Evolutionary conservation across 2,888 invertebrate genomes (phyloP), one percentile per base, ranked within the genome.

Genomic region (Pheosia tremula): DNA sequence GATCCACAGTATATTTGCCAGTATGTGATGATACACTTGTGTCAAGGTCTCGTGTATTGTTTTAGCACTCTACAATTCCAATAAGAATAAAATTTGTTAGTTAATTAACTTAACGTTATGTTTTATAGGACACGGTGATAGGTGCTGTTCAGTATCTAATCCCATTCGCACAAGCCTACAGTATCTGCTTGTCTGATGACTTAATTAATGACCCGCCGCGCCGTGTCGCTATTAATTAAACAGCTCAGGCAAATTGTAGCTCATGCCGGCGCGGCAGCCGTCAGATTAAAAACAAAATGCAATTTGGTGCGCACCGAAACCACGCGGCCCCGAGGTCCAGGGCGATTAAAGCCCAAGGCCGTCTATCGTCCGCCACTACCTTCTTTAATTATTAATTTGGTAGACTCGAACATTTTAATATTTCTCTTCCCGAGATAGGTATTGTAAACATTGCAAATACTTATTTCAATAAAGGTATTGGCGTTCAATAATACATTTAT

Each of bases 181-280:
- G 82, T 85, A 81, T 82, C 80, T 81, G 87, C 87, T 87, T 84
- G 87, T 88, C 91, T 91, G 91, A 92, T 91, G 90, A 87, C 89
- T 92, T 91, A 91, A 93, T 93, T 92, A 93, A 93, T 92, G 90
- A 90, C 85, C 86, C 36, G 45, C 81, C 90, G 88, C 24, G 82
- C 89, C 90, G 88, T 89, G 91, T 88, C 88, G 87, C 84, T 84
- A 85, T 84, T 93, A 91, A 93, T 93, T 92, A 91, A 88, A 88
- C 88, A 86, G 87, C 90, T 85, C 85, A 78, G 86, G 87, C 87
- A 91, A 92, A 92, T 91, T 91, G 87, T 85, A 86, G 85, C 81
- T 87, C 82, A 84, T 84, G 88, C 86, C 79, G 79, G 78, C 81
- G 83, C 84, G 87, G 83, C 83, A 77, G 81, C 79, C 80, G 75